phyloP scores from a whole-genome alignment of 1,140 invertebrate genomes.

The Tetranychus cinnabarinus region DNA sequence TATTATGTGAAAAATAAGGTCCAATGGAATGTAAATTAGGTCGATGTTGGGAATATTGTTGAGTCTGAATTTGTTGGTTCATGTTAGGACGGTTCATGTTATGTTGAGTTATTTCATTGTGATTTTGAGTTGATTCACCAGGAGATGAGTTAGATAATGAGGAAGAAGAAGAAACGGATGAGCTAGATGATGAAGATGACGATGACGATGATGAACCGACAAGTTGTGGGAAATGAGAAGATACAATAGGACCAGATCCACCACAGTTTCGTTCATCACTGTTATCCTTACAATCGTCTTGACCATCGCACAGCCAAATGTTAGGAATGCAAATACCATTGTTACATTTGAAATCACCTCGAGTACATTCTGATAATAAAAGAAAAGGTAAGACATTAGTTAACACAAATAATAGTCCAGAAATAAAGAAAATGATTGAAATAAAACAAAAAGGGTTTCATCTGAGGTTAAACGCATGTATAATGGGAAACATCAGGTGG shows the following conservation, averaged over 20 bases:
- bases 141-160: not conserved
- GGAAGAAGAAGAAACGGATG: not conserved
- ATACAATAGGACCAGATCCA: not conserved
- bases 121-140: not conserved
- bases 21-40: not conserved
- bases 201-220: not conserved
- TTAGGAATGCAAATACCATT: slow-evolving; percentile 26
- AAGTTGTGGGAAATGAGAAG: not conserved
- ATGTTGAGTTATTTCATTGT: not conserved
- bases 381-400: not conserved
- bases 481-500: too few species aligned
- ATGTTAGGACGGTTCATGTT: not conserved
- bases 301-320: slow-evolving; percentile 19
- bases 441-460: not conserved
- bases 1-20: not conserved
- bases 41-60: not conserved
- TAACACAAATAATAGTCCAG: not conserved
- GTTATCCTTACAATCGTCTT: slow-evolving; percentile 18
- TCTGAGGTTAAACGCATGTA: not conserved
- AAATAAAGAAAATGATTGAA: not conserved
- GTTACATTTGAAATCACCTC: slow-evolving; percentile 49
- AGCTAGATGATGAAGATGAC: not conserved
- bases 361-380: slow-evolving; percentile 8
- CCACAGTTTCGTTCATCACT: slow-evolving; percentile 18
- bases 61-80: not conserved